Base-by-base conservation (phyloP, 2,797 vertebrate genomes). In the Ficedula albicollis region DNA sequence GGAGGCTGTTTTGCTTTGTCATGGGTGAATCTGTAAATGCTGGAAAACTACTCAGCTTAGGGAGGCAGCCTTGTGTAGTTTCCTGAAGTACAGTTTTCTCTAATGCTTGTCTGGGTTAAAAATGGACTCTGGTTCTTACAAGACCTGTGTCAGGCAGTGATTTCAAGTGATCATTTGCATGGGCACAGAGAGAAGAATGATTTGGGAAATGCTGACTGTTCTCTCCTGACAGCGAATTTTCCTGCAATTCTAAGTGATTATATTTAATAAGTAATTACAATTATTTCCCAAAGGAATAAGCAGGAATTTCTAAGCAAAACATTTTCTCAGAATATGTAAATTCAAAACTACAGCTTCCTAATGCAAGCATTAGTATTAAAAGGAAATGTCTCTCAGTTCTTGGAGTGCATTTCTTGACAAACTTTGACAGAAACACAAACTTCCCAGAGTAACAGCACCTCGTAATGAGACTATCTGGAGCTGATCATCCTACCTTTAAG, bases 1-100 rank as follows among this genome's bases (percentile, higher is more conserved):
- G 66, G 66, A 86, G 5, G 9, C 38, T 90, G 41, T 95, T 95
- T 90, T 88, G 87, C 91, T 89, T 91, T 91, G 85, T 96, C 83
- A 95, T 38, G 77, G 43, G 30, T 88, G 49, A 82, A 82, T 89
- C 74, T 68, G 44, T 67, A 77, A 91, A 74, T 66, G 21, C 60
- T 82, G 56, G 59, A 84, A 74, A 89, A 87, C 20, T 15, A 32
- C 52, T 89, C 41, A 49, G 19, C 78, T 77, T 49, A 74, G 38
- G 52, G 39, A 90, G 4, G 4, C 44, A 68, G 48, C 67, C 60
- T 21, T 60, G 49, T 58, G 63, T 43, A 43, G 15, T 51, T 91
- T 60, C 41, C 46, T 87, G 38, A 85, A 84, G n/a, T 52, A 48
- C 15, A 27, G 54, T 68, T 90, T 78, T 89, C 38, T 77, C 32